A percentile compares a stretch with the other conserved stretches of the same genome.
Evolutionary conservation across 2,113 vertebrate species (phyloP).

Genomic region (Phyllopteryx taeniolatus): DNA sequence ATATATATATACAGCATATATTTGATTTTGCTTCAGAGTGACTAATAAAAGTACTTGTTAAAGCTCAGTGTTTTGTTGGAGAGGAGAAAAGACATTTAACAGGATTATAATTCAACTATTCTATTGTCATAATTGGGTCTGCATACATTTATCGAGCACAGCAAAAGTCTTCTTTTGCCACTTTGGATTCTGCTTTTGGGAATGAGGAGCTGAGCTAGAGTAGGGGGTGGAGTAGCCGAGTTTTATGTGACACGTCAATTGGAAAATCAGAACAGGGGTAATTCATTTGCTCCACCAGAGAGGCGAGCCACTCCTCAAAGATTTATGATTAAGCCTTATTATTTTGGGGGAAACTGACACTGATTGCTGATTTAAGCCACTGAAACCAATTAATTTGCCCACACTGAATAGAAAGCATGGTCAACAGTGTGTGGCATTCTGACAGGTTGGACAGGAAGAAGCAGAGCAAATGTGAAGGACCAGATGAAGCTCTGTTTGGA

Average conservation of each 20-base stretch:
- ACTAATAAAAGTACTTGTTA: no score
- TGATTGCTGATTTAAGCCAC: constrained; percentile 78
- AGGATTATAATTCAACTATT: no score
- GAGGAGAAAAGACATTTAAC: no score
- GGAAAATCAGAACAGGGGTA: constrained; percentile 91
- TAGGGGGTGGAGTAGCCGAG: constrained; percentile 41
- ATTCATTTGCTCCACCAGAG: constrained; percentile 88
- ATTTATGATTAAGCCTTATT: constrained; percentile 87
- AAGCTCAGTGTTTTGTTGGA: no score
- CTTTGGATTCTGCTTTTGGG: constrained; percentile 29
- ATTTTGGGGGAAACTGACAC: constrained; percentile 77
- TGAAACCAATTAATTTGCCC: constrained; percentile 74
- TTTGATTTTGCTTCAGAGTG: no score
- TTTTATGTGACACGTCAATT: constrained; percentile 87
- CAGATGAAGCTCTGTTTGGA: constrained; percentile 71
- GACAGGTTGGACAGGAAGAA: constrained; percentile 71
- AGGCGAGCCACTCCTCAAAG: constrained; percentile 88
- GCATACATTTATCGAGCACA: constrained; percentile 21
- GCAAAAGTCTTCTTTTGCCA: constrained; percentile 38
- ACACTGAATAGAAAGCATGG: constrained; percentile 73
- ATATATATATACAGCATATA: no score
- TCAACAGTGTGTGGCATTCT: constrained; percentile 75
- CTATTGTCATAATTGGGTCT: no score
- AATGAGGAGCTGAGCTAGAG: constrained; percentile 28
- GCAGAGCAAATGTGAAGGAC: constrained; percentile 57